Evolutionary conservation across 2,113 vertebrate genomes (phyloP).

Genomic region (Speoplatyrhinus poulsoni): DNA sequence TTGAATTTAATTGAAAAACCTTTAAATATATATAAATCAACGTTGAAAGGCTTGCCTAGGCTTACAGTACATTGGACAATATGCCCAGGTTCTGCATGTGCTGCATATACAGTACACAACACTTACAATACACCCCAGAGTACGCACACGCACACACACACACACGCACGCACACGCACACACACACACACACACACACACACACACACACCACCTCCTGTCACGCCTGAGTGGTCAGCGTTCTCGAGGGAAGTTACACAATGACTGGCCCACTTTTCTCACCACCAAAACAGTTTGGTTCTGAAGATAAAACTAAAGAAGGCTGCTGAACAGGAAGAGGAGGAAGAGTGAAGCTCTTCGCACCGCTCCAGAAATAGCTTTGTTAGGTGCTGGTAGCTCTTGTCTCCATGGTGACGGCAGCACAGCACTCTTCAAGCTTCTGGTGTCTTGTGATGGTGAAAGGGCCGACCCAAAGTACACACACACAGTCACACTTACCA

Average conservation of each 20-base stretch:
- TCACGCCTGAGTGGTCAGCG: conserved; percentile 7
- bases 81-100: conserved; percentile 14
- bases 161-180: background rate
- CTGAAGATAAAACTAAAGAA: conserved; percentile 65
- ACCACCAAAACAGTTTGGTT: conserved; percentile 46
- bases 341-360: conserved; percentile 73
- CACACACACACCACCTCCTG: background rate
- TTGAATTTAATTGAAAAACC: too few relatives aligned
- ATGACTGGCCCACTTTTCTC: conserved; percentile 47
- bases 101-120: background rate
- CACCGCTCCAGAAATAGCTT: conserved; percentile 79
- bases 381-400: conserved; percentile 78
- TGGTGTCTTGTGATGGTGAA: conserved; percentile 73
- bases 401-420: conserved; percentile 81
- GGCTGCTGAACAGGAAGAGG: conserved; percentile 61
- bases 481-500: background rate
- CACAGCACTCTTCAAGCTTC: conserved; percentile 70
- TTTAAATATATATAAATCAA: too few relatives aligned
- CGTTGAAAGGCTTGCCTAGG: too few relatives aligned
- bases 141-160: background rate
- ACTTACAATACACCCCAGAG: background rate
- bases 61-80: too few relatives aligned
- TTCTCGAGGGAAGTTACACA: conserved; percentile 53
- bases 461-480: conserved; percentile 57
- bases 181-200: background rate